phyloP scores from a whole-genome alignment of 1,140 invertebrate species.

The Sinonovacula constricta region DNA sequence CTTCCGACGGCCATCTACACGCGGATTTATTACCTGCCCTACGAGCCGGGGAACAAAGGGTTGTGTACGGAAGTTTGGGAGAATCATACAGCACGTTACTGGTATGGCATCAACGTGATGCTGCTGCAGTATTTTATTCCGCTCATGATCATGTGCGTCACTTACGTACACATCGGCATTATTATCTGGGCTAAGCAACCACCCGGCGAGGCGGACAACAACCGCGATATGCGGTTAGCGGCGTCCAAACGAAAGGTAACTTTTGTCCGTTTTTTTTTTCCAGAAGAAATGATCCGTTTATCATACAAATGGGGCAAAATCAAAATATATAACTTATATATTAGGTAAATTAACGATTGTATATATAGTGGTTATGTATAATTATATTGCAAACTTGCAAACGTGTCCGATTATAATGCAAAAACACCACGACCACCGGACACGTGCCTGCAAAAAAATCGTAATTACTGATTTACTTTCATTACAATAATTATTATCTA shows the following conservation, averaged over 20 bases:
- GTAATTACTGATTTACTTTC: too few species aligned
- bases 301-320: too few species aligned
- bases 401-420: too few species aligned
- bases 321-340: too few species aligned
- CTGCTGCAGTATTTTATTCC: slow-evolving; percentile 91
- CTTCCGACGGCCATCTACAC: slow-evolving; percentile 53
- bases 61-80: slow-evolving; percentile 50
- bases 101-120: slow-evolving; percentile 88
- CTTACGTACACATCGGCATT: slow-evolving; percentile 90
- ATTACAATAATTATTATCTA: too few species aligned
- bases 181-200: slow-evolving; percentile 91
- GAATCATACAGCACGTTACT: slow-evolving; percentile 72
- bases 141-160: slow-evolving; percentile 88
- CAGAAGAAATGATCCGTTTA: too few species aligned
- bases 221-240: slow-evolving; percentile 88
- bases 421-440: too few species aligned
- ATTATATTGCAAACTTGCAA: too few species aligned
- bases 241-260: slow-evolving; percentile 92
- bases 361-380: too few species aligned
- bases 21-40: slow-evolving; percentile 5
- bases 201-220: slow-evolving; percentile 90
- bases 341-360: too few species aligned
- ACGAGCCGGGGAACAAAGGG: slow-evolving; percentile 1
- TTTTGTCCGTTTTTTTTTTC: too few species aligned
- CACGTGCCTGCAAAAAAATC: too few species aligned